Percentiles rank a stretch among this genome's conserved stretches.
phyloP scores from a whole-genome alignment of 2,888 invertebrate genomes.

The Rotaria socialis region DNA sequence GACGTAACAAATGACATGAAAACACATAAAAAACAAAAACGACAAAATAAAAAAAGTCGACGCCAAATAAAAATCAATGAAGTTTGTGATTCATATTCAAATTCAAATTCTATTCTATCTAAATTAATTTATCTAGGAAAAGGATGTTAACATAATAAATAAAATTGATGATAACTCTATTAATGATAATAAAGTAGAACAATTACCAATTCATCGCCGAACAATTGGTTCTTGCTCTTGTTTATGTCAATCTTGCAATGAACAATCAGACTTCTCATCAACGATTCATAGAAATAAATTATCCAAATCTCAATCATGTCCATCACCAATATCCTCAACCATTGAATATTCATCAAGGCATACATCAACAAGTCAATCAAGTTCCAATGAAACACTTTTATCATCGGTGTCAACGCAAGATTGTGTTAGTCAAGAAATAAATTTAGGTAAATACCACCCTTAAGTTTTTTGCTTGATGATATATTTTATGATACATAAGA shows the following conservation, averaged over 20 bases:
- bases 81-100: too few relatives aligned
- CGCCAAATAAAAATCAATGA: background rate
- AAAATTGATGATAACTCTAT: background rate
- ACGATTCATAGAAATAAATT: background rate
- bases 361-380: background rate
- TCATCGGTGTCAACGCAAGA: background rate
- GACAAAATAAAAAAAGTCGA: constrained; percentile 14
- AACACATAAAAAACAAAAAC: background rate
- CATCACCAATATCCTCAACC: background rate
- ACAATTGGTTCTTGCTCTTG: background rate
- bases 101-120: too few relatives aligned
- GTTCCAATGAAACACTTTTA: background rate
- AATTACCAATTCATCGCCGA: background rate
- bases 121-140: background rate
- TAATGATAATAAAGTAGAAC: background rate
- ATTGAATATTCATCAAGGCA: background rate
- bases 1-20: background rate
- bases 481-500: background rate
- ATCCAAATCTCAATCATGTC: constrained; percentile 23
- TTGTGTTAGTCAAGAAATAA: background rate
- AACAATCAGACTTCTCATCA: background rate
- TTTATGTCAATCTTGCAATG: background rate
- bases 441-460: too few relatives aligned
- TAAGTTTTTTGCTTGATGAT: background rate
- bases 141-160: background rate